Evolutionary conservation across 2,888 invertebrate genomes (phyloP).

Genomic region (Brenthis ino): DNA sequence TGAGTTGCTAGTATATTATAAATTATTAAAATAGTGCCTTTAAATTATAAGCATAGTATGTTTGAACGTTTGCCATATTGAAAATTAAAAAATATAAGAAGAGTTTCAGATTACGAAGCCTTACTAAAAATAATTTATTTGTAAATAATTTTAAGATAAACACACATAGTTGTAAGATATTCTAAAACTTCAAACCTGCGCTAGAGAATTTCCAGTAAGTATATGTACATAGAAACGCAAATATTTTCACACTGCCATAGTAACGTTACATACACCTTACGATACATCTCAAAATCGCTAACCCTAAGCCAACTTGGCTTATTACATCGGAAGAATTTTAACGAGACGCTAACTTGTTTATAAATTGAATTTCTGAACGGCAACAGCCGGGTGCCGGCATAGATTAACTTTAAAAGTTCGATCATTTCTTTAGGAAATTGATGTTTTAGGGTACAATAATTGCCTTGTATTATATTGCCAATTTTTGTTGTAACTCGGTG

Average conservation of each 20-base stretch:
- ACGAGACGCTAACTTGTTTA: conserved; percentile 79
- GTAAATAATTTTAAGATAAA: too few species aligned
- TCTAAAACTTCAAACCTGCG: too few species aligned
- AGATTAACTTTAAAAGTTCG: conserved; percentile 78
- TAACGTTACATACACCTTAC: neutral
- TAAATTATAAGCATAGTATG: too few species aligned
- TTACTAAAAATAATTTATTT: too few species aligned
- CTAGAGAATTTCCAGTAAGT: neutral
- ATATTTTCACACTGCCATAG: conserved; percentile 11
- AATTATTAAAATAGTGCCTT: too few species aligned
- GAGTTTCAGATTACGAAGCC: too few species aligned
- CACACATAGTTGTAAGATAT: too few species aligned
- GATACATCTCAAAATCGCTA: conserved; percentile 25
- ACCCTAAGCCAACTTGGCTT: conserved; percentile 56
- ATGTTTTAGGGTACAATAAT: conserved; percentile 46
- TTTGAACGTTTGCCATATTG: too few species aligned
- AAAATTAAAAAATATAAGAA: too few species aligned
- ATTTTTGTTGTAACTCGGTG: conserved; percentile 33
- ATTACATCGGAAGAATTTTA: conserved; percentile 78
- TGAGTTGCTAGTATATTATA: too few species aligned
- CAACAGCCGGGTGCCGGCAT: conserved; percentile 72
- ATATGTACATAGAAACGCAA: neutral
- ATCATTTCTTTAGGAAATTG: conserved; percentile 68
- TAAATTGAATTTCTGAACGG: conserved; percentile 75
- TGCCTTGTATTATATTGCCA: conserved; percentile 41